These are phyloP conservation scores for Medauroidea extradentata DNA, from an alignment of 1,140 invertebrate species.

Conservation along the genomic window DNA sequence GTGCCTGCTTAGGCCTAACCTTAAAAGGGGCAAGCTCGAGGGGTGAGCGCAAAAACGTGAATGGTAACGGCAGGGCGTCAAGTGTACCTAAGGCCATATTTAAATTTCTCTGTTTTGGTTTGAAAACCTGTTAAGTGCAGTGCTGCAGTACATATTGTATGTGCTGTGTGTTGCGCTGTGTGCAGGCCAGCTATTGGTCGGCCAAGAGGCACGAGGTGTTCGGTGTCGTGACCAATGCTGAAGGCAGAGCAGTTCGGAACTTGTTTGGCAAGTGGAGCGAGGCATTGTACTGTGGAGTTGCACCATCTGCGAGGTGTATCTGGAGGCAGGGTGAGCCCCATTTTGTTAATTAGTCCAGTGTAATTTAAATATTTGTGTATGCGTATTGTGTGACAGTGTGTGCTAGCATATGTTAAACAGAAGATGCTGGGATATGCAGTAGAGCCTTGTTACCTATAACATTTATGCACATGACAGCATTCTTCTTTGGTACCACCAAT, in stretches of 20 bases:
- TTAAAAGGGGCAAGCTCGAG: too few relatives aligned
- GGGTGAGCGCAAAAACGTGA: too few relatives aligned
- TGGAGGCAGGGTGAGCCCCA: slow-evolving; percentile 63
- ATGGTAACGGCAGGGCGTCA: too few relatives aligned
- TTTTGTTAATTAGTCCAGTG: background rate
- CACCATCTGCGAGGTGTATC: slow-evolving; percentile 63
- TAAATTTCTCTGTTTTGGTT: too few relatives aligned
- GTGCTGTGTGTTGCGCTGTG: slow-evolving; percentile 15
- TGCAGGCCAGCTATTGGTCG: slow-evolving; percentile 72
- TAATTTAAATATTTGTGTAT: background rate
- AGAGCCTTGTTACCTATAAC: too few relatives aligned
- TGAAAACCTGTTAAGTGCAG: too few relatives aligned
- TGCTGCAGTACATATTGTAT: too few relatives aligned
- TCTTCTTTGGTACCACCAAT: too few relatives aligned
- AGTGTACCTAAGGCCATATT: too few relatives aligned
- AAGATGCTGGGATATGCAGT: too few relatives aligned
- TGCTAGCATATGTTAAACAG: background rate
- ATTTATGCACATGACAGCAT: too few relatives aligned
- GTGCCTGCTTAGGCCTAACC: too few relatives aligned
- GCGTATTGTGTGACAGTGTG: background rate
- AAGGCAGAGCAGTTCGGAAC: slow-evolving; percentile 56
- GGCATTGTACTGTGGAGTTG: slow-evolving; percentile 68
- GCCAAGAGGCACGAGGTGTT: slow-evolving; percentile 72
- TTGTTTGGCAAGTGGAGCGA: slow-evolving; percentile 81
- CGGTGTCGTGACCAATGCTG: slow-evolving; percentile 57